Evolutionary conservation across 2,113 vertebrate species (phyloP).

Genomic region (Oncorhynchus mykiss): DNA sequence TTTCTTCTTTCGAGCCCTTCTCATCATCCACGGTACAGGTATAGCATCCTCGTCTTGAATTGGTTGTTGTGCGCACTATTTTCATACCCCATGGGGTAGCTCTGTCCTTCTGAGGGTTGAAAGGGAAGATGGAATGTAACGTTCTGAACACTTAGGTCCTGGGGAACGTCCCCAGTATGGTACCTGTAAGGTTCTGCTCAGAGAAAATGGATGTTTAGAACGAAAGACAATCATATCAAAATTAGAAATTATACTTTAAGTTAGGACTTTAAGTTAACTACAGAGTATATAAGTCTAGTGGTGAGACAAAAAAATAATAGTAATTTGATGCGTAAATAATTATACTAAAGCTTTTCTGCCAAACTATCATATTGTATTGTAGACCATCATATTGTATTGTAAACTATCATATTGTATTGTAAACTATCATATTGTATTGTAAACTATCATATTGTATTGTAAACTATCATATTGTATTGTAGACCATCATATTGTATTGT

Average conservation of each 20-base stretch:
- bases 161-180: neutral
- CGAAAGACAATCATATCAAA: neutral
- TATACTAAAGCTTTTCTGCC: neutral
- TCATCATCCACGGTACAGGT: conserved; percentile 56
- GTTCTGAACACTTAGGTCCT: neutral
- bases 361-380: neutral
- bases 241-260: neutral
- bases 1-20: conserved; percentile 18
- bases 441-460: neutral
- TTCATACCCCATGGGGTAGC: conserved; percentile 63
- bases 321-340: neutral
- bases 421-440: too few relatives aligned
- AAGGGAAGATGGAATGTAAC: neutral
- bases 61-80: conserved; percentile 66
- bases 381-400: neutral
- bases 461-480: neutral
- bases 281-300: too few relatives aligned
- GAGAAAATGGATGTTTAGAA: neutral
- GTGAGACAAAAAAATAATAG: too few relatives aligned
- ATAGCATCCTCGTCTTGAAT: conserved; percentile 46
- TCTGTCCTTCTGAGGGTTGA: conserved; percentile 47
- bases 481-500: neutral
- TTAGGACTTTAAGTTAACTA: too few relatives aligned
- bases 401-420: too few relatives aligned
- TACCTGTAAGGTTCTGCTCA: neutral